These are phyloP conservation scores for Gymnorhina tibicen DNA, from an alignment of 2,113 vertebrate genomes.

Conservation along the genomic window DNA sequence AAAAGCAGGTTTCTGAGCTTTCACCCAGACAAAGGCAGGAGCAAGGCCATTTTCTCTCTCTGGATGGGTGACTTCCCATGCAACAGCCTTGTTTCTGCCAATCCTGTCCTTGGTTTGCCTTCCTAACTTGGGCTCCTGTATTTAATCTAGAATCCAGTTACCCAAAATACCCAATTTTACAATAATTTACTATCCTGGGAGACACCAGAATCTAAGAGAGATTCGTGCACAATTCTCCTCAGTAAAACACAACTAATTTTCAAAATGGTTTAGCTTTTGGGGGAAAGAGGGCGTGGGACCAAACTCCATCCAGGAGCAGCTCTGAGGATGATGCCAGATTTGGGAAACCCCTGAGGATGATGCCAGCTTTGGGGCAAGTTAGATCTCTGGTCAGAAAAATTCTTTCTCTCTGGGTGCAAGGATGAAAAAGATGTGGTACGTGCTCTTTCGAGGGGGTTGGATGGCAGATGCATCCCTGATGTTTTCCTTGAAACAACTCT, in stretches of 20 bases:
- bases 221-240: neutral
- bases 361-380: neutral
- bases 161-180: neutral
- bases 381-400: neutral
- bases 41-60: neutral
- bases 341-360: neutral
- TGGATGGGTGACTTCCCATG: neutral
- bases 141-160: neutral
- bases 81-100: neutral
- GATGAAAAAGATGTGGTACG: fast-evolving
- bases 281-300: neutral
- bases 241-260: neutral
- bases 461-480: neutral
- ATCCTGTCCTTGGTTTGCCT: neutral
- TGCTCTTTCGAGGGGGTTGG: neutral
- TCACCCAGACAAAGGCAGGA: neutral
- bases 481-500: neutral
- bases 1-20: neutral
- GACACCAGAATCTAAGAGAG: neutral
- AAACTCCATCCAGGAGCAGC: neutral
- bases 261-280: neutral
- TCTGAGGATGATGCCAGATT: neutral
- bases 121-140: neutral
- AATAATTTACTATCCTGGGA: neutral
- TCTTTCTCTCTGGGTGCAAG: neutral